phyloP scores from a whole-genome alignment of 2,888 invertebrate species.

The Drosophila lacicola region DNA sequence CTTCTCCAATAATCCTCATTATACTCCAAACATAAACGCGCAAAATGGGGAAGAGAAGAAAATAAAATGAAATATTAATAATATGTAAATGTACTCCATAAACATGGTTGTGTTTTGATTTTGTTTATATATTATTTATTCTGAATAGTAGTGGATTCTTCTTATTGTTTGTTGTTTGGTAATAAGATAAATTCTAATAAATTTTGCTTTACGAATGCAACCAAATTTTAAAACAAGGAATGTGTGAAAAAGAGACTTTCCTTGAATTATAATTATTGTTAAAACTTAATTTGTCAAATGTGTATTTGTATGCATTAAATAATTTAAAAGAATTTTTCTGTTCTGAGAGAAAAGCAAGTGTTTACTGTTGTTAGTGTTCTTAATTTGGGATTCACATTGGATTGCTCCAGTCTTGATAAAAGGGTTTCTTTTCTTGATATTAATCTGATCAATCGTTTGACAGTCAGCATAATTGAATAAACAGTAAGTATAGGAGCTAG shows the following conservation, averaged over 20 bases:
- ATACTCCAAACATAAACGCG: conserved; percentile 79
- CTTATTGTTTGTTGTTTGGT: conserved; percentile 20
- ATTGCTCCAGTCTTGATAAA: conserved; percentile 31
- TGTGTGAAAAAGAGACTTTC: conserved; percentile 29
- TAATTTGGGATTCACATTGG: conserved; percentile 23
- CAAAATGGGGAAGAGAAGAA: conserved; percentile 75
- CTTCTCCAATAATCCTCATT: conserved; percentile 69
- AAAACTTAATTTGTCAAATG: conserved; percentile 52
- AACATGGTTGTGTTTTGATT: conserved; percentile 49
- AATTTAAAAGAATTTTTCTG: conserved; percentile 48
- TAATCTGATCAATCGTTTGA: conserved; percentile 20
- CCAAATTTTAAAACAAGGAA: conserved; percentile 54
- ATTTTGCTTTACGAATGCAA: conserved; percentile 45
- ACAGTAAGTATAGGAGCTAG: conserved; percentile 20
- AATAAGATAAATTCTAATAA: conserved; percentile 50
- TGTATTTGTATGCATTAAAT: conserved; percentile 41
- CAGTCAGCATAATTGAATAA: conserved; percentile 23
- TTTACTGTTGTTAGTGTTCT: conserved; percentile 21
- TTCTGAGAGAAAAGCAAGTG: conserved; percentile 54
- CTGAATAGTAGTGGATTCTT: conserved; percentile 44
- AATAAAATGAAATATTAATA: conserved; percentile 77
- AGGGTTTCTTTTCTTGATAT: conserved; percentile 20
- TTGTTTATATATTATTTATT: conserved; percentile 63
- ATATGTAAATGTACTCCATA: conserved; percentile 56
- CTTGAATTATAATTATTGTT: conserved; percentile 41